phyloP scores from a whole-genome alignment of 1,140 invertebrate genomes.

The Drosophila chauvacae region DNA sequence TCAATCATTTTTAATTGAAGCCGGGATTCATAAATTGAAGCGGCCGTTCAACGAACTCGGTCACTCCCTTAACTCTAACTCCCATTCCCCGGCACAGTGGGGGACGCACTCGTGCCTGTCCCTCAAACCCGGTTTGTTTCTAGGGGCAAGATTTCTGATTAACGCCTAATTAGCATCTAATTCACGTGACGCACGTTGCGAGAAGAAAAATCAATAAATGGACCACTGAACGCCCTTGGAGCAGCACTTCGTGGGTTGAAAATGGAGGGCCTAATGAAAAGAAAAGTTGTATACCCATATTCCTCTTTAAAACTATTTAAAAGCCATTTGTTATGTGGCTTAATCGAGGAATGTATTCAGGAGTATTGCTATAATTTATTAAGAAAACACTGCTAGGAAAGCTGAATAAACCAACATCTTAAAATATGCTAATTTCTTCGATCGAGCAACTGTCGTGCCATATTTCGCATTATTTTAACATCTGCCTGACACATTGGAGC shows the following conservation, averaged over 20 bases:
- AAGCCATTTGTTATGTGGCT: neutral
- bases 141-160: conserved; percentile 52
- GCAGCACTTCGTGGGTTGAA: neutral
- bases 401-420: neutral
- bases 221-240: conserved; percentile 18
- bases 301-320: neutral
- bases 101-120: neutral
- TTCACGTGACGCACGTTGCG: conserved; percentile 52
- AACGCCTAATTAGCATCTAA: conserved; percentile 73
- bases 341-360: neutral
- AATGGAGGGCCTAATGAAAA: conserved; percentile 7
- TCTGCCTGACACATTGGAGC: conserved; percentile 66
- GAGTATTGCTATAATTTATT: neutral
- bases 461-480: conserved; percentile 59
- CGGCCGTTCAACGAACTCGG: conserved; percentile 46
- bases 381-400: no score
- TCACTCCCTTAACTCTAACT: conserved; percentile 6
- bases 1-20: conserved; percentile 78
- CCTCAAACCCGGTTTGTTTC: conserved; percentile 17
- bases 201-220: conserved; percentile 20
- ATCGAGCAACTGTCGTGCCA: conserved; percentile 17
- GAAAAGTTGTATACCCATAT: neutral
- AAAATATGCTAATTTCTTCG: conserved; percentile 3
- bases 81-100: conserved; percentile 13
- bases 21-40: conserved; percentile 44